Conservation (phyloP, 1,140 invertebrate species). For the Bilobella aurantiaca region DNA sequence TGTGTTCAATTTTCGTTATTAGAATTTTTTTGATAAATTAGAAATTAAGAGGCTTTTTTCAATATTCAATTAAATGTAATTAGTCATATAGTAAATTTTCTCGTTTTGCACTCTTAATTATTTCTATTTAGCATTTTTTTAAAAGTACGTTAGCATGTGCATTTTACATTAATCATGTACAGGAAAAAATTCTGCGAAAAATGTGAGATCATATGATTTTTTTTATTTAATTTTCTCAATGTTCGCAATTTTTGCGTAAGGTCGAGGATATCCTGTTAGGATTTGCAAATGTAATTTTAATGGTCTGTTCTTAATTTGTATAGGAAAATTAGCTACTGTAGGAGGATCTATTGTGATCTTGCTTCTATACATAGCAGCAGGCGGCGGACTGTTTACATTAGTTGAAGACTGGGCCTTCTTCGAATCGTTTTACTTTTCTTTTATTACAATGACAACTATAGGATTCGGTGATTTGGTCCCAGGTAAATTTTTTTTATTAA, state of each 20-base stretch:
- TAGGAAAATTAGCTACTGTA: constrained; percentile 33
- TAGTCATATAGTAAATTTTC: too few species aligned
- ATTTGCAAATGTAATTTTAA: neutral
- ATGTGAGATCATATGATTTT: too few species aligned
- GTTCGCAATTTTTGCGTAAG: neutral
- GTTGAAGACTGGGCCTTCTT: constrained; percentile 86
- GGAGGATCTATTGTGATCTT: constrained; percentile 56
- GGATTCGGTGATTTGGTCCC: constrained; percentile 86
- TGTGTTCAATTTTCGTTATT: neutral
- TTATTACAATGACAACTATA: constrained; percentile 89
- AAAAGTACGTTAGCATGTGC: too few species aligned
- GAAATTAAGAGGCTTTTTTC: too few species aligned
- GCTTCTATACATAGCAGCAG: constrained; percentile 62
- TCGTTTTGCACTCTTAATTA: too few species aligned
- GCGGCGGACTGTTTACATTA: constrained; percentile 49
- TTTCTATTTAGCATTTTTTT: too few species aligned
- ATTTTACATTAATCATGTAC: too few species aligned
- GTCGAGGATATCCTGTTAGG: too few species aligned
- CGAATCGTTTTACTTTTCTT: constrained; percentile 87
- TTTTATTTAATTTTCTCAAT: neutral
- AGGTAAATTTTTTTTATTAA: constrained; percentile 45
- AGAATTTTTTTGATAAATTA: too few species aligned
- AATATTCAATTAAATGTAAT: too few species aligned
- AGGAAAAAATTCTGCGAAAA: too few species aligned
- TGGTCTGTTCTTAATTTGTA: neutral